Evolutionary conservation across 64 coral and sea anemone genomes (phyloP), one percentile per base, ranked within the genome.

Genomic region (Montipora cactus): DNA sequence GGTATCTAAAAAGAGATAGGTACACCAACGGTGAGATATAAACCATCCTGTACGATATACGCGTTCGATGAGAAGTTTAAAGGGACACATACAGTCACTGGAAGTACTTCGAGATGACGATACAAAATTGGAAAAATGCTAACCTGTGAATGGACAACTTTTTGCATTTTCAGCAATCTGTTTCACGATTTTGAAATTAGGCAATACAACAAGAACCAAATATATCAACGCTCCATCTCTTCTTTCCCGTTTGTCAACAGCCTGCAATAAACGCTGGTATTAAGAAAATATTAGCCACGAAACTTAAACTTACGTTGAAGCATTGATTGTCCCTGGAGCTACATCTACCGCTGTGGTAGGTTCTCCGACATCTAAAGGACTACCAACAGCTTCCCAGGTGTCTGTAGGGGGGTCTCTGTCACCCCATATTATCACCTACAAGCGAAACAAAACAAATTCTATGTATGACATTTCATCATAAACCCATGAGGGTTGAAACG

Each of bases 351-450:
- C 98, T 5, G 98, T 99, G 1, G 87, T 95, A 66, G 98, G 83
- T 92, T 92, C 90, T 69, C 95, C 89, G 11, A 90, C 90, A 84
- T 99, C 98, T 75, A 99, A 72, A 14, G 89, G 80, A 89, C 25
- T 89, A 44, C 81, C 70, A 59, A 77, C 98, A 12, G 89, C 72
- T 4, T 53, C 14, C 98, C 98, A 99, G 90, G 89, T 72, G 16
- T 95, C 94, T 64, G 76, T 94, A 5, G 83, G 83, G 20, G 8
- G 21, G 68, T 81, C 59, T 50, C 10, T 11, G 15, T 75, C n/a
- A 44, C 98, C 95, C 98, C 98, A 96, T n/a, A 96, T 67, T 25
- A 96, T 76, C 16, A 99, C 95, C 97, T 98, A 77, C 37, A n/a
- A 19, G 49, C 5, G 70, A 46, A 53, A 23, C 21, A 5, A 14